A percentile compares a stretch with the other conserved stretches of the same genome.
Evolutionary conservation across 2,888 invertebrate species (phyloP).

Genomic region (Lasioglossum villosulum): DNA sequence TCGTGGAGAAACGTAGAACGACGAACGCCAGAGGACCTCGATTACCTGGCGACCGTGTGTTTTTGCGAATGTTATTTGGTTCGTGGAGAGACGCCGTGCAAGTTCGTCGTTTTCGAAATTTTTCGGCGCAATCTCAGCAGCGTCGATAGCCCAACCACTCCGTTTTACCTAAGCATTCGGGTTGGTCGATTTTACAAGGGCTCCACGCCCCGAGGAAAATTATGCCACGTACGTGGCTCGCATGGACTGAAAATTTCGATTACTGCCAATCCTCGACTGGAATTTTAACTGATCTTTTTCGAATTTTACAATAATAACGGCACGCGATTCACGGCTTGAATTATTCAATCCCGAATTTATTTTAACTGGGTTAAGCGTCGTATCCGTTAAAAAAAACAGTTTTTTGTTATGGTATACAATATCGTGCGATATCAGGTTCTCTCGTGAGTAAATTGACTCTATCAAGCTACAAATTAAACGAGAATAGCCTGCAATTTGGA

Average conservation of each 20-base stretch:
- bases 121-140: constrained; percentile 34
- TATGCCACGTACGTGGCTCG: constrained; percentile 20
- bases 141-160: constrained; percentile 24
- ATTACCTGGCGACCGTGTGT: neutral
- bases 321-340: neutral
- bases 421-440: neutral
- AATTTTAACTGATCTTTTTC: constrained; percentile 24
- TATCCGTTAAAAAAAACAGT: neutral
- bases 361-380: neutral
- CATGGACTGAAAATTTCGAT: constrained; percentile 27
- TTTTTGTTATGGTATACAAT: neutral
- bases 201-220: constrained; percentile 16
- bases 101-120: constrained; percentile 29
- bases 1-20: neutral
- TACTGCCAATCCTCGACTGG: constrained; percentile 4
- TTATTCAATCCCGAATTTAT: neutral
- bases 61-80: neutral
- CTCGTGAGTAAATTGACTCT: neutral
- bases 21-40: neutral
- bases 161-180: constrained; percentile 24
- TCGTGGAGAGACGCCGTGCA: neutral
- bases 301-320: constrained; percentile 12
- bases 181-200: constrained; percentile 36
- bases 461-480: neutral
- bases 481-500: neutral